A percentile compares a stretch with the other conserved stretches of the same genome.
Conservation (phyloP, 2,888 invertebrate genomes). For the Cephus spinipes region DNA sequence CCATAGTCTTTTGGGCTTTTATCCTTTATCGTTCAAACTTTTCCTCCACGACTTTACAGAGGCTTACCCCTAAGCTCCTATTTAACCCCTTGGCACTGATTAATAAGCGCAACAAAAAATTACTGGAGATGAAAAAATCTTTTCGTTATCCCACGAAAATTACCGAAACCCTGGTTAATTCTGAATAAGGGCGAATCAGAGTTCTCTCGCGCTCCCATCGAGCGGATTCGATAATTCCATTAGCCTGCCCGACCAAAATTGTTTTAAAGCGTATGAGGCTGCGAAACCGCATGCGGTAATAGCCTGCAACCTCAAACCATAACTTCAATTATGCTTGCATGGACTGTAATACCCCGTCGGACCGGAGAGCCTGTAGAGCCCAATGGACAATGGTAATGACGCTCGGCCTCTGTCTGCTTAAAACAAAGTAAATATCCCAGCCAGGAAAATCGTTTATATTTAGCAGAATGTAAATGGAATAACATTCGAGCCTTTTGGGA, state of each 20-base stretch:
- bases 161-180: neutral
- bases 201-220: neutral
- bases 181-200: neutral
- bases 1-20: neutral
- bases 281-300: constrained; percentile 6
- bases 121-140: neutral
- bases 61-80: neutral
- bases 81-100: neutral
- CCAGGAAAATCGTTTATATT: neutral
- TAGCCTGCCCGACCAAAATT: neutral
- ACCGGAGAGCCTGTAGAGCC: neutral
- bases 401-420: neutral
- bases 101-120: neutral
- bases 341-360: neutral
- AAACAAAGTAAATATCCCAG: neutral
- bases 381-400: neutral
- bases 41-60: neutral
- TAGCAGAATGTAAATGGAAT: neutral
- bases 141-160: neutral
- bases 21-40: neutral
- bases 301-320: constrained; percentile 4
- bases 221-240: neutral
- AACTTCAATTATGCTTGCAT: constrained; percentile 6
- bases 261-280: constrained; percentile 4
- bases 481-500: neutral